These are phyloP conservation scores for Helogale parvula DNA, from an alignment of 2,113 vertebrate genomes.

Conservation along the genomic window DNA sequence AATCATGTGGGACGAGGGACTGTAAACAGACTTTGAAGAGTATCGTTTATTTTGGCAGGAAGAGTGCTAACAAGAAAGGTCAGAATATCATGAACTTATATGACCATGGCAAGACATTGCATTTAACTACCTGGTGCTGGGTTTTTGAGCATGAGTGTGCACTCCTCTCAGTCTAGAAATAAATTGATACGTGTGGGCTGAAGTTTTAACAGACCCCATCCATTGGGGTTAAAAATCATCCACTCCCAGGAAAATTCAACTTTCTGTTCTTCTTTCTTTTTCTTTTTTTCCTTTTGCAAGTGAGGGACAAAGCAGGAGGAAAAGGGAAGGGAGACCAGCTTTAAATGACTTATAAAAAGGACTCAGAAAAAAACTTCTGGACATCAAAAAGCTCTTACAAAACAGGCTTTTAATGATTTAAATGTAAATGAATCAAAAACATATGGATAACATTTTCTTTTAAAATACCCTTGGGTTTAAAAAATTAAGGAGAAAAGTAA, in stretches of 20 bases:
- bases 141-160: neutral
- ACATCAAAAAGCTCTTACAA: constrained; percentile 80
- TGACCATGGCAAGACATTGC: neutral
- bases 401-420: constrained; percentile 79
- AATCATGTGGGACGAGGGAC: neutral
- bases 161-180: neutral
- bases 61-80: neutral
- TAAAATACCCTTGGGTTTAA: constrained; percentile 72
- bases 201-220: neutral
- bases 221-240: constrained; percentile 48
- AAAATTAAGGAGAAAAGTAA: constrained; percentile 70
- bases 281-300: constrained; percentile 19
- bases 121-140: neutral
- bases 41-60: neutral
- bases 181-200: neutral
- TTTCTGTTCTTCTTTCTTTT: neutral
- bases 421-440: constrained; percentile 79
- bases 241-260: constrained; percentile 22
- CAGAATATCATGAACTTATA: neutral
- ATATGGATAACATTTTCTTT: constrained; percentile 74
- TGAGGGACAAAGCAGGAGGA: constrained; percentile 20
- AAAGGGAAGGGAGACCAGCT: constrained; percentile 58
- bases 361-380: constrained; percentile 56
- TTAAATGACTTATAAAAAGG: constrained; percentile 76
- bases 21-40: neutral